These are phyloP conservation scores for Euleptes europaea DNA, from an alignment of 2,113 vertebrate species.

Conservation along the genomic window DNA sequence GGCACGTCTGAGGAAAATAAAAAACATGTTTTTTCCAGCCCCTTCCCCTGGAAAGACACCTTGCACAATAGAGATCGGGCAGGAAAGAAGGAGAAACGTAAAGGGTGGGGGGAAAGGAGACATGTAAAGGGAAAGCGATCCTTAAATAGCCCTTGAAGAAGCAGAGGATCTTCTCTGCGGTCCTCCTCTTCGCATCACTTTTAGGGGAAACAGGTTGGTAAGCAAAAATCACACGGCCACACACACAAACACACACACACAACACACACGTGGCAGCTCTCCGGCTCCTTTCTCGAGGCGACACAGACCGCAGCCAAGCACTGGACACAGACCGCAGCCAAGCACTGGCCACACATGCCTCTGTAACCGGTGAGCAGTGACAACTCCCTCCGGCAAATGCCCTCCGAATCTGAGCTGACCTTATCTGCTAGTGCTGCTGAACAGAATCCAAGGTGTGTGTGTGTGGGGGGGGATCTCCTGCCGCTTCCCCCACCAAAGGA, in stretches of 20 bases:
- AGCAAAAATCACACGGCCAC: background rate
- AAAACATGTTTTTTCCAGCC: background rate
- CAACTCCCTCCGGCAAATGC: background rate
- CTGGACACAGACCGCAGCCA: background rate
- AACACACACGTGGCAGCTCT: background rate
- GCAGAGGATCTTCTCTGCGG: background rate
- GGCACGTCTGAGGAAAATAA: background rate
- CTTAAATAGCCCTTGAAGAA: background rate
- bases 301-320: accelerated
- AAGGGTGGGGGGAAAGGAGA: too few relatives aligned
- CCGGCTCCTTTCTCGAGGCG: background rate
- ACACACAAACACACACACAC: background rate
- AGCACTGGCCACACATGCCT: background rate
- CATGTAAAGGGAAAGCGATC: background rate
- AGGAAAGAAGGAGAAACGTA: background rate
- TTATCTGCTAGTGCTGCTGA: background rate
- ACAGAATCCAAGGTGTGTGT: accelerated
- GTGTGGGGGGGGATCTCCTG: background rate
- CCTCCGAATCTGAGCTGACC: background rate
- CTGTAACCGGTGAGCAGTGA: background rate
- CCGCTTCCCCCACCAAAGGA: background rate
- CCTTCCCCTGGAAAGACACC: background rate
- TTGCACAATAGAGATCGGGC: background rate
- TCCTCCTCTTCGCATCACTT: accelerated
- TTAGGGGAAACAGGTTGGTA: slow-evolving; percentile 42